Percentiles rank a stretch among this genome's conserved stretches.
These are phyloP conservation scores for Platyscapa corneri DNA, from an alignment of 1,140 invertebrate genomes.

Conservation along the genomic window DNA sequence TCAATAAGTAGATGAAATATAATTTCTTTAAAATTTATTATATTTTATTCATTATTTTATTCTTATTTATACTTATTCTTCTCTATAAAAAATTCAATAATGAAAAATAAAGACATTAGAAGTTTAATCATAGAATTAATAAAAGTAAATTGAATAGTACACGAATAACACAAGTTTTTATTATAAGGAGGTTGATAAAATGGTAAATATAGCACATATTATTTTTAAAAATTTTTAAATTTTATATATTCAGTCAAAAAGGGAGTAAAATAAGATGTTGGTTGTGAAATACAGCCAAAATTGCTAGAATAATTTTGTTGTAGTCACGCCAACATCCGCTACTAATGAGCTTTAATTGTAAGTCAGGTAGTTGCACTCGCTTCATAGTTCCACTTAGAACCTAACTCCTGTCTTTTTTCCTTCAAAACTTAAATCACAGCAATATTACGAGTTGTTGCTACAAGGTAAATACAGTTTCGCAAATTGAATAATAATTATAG, in stretches of 20 bases:
- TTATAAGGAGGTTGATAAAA: not conserved
- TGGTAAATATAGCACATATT: not conserved
- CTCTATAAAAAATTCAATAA: too few relatives aligned
- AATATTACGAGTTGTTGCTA: conserved; percentile 63
- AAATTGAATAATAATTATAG: conserved; percentile 71
- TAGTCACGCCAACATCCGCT: conserved; percentile 60
- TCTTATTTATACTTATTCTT: too few relatives aligned
- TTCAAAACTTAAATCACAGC: not conserved
- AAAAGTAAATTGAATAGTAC: too few relatives aligned
- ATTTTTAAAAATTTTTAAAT: too few relatives aligned
- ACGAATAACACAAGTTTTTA: too few relatives aligned
- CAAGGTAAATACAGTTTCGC: conserved; percentile 63
- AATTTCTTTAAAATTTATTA: too few relatives aligned
- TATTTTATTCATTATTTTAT: too few relatives aligned
- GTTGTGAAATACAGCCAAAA: conserved; percentile 59
- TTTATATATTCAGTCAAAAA: not conserved
- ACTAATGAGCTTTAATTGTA: conserved; percentile 70
- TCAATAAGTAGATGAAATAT: too few relatives aligned
- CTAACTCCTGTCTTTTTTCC: conserved; percentile 46
- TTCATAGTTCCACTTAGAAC: conserved; percentile 36
- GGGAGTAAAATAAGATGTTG: conserved; percentile 62
- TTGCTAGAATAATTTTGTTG: conserved; percentile 57
- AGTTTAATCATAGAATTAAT: too few relatives aligned
- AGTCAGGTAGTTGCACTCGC: conserved; percentile 56
- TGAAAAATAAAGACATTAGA: too few relatives aligned